phyloP scores from a whole-genome alignment of 2,113 vertebrate species.

The Chionis minor region DNA sequence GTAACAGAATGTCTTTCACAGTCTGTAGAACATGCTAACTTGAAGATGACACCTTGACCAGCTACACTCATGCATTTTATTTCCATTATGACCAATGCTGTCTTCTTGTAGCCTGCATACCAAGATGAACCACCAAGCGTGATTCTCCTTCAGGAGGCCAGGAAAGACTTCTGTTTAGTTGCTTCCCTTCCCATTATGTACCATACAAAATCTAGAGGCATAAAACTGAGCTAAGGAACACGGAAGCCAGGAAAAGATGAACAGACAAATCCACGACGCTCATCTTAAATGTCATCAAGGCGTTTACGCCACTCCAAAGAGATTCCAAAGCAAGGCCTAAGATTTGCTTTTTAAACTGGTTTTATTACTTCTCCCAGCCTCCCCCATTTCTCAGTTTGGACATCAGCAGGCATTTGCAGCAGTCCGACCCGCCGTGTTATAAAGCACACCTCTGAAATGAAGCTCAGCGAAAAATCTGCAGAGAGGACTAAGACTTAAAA shows the following conservation, averaged over 20 bases:
- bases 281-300: neutral
- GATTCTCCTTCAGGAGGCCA: neutral
- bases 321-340: neutral
- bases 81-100: fast-evolving
- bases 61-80: neutral
- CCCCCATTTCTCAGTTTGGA: neutral
- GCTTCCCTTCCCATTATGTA: neutral
- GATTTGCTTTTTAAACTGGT: neutral
- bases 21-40: fast-evolving
- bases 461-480: neutral
- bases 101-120: fast-evolving
- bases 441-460: neutral
- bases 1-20: neutral
- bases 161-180: neutral
- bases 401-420: neutral
- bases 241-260: neutral
- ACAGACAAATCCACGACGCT: neutral
- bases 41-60: neutral
- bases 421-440: neutral
- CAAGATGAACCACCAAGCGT: neutral
- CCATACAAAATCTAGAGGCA: neutral
- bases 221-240: neutral
- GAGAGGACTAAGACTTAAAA: neutral
- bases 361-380: neutral
- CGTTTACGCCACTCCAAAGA: neutral